phyloP scores from a whole-genome alignment of 2,888 invertebrate species.

The Amiota communis region DNA sequence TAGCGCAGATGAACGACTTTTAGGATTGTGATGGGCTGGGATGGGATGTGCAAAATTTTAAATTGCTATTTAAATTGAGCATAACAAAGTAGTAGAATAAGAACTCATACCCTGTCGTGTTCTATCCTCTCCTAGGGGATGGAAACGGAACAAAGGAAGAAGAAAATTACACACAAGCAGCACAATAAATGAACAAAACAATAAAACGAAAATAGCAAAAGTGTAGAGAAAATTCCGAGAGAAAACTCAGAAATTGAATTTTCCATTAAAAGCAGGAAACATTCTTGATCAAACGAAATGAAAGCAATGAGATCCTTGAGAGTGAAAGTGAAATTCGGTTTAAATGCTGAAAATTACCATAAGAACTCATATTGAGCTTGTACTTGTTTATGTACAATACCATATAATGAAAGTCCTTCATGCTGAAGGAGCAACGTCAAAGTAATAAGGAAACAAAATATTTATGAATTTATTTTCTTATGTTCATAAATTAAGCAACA shows the following conservation, averaged over 20 bases:
- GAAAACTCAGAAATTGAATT: slow-evolving; percentile 30
- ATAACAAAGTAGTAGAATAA: slow-evolving; percentile 42
- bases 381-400: background rate
- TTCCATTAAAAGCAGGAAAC: background rate
- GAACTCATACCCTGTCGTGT: no score
- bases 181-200: background rate
- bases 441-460: slow-evolving; percentile 10
- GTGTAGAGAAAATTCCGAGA: background rate
- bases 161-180: background rate
- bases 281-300: slow-evolving; percentile 20
- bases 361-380: background rate
- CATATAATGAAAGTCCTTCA: background rate
- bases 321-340: no score
- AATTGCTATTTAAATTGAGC: slow-evolving; percentile 67
- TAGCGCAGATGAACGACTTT: slow-evolving; percentile 3
- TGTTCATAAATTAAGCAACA: slow-evolving; percentile 23
- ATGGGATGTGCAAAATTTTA: slow-evolving; percentile 34
- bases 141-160: background rate
- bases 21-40: background rate
- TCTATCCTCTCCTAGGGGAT: no score
- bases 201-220: background rate
- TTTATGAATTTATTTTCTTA: slow-evolving; percentile 17
- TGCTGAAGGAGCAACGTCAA: background rate
- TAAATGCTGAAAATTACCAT: slow-evolving; percentile 21
- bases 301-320: no score